phyloP scores from a whole-genome alignment of 64 coral and sea anemone genomes.

The Actinia tenebrosa region DNA sequence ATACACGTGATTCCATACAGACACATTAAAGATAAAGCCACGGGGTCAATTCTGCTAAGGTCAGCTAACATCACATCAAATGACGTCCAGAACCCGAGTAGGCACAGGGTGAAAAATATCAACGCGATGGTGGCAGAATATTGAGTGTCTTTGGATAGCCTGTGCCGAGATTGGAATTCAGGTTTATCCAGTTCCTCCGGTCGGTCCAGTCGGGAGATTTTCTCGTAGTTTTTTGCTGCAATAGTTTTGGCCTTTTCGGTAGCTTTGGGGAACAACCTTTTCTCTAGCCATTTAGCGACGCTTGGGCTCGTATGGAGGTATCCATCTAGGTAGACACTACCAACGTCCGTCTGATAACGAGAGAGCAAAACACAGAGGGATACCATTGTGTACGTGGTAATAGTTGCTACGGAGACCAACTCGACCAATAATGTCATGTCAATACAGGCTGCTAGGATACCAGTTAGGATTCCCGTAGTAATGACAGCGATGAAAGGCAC shows the following conservation, averaged over 20 bases:
- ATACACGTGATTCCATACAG: slow-evolving; percentile 27
- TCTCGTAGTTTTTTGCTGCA: slow-evolving; percentile 15
- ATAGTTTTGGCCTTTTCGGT: background rate
- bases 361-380: slow-evolving; percentile 40
- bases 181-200: background rate
- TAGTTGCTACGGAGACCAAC: slow-evolving; percentile 44
- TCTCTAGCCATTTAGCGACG: background rate
- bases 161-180: slow-evolving; percentile 3
- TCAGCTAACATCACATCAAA: background rate
- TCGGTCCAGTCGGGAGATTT: slow-evolving; percentile 21
- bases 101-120: slow-evolving; percentile 25
- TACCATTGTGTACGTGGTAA: slow-evolving; percentile 60
- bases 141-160: slow-evolving; percentile 14
- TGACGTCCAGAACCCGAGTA: slow-evolving; percentile 43
- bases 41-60: slow-evolving; percentile 1
- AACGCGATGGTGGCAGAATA: slow-evolving; percentile 42
- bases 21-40: background rate
- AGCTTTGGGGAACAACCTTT: background rate
- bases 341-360: slow-evolving; percentile 25
- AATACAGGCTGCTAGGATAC: slow-evolving; percentile 30
- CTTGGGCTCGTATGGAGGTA: background rate
- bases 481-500: slow-evolving; percentile 52
- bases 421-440: slow-evolving; percentile 50
- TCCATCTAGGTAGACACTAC: background rate
- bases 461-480: slow-evolving; percentile 8